Conservation (phyloP, 2,113 vertebrate species). For the Fulmarus glacialis region DNA sequence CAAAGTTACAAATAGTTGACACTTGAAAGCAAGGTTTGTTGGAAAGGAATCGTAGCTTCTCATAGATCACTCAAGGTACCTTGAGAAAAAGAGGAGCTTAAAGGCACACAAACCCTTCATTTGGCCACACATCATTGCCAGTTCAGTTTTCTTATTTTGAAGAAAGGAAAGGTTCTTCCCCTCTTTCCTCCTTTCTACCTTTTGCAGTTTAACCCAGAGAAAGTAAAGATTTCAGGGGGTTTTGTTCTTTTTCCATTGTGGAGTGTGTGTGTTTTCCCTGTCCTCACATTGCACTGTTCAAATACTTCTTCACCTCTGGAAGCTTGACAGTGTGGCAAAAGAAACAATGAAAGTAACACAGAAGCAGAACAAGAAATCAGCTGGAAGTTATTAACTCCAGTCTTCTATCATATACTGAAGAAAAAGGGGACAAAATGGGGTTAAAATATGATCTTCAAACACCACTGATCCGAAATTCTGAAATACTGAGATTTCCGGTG, state of each 20-base stretch:
- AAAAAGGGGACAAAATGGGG: rapidly evolving
- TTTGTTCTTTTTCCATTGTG: background rate
- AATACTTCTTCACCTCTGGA: background rate
- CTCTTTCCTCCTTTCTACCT: background rate
- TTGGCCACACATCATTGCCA: background rate
- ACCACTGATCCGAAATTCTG: background rate
- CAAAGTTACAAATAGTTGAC: background rate
- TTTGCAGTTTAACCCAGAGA: background rate
- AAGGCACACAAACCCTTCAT: background rate
- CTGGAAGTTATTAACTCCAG: background rate
- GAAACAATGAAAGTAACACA: background rate
- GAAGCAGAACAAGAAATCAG: background rate
- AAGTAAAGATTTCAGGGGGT: background rate
- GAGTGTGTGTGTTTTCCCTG: background rate
- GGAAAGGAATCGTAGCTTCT: background rate
- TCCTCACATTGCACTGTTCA: background rate
- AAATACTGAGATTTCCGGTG: background rate
- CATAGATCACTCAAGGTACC: background rate
- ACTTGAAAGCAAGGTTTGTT: background rate
- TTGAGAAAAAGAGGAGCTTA: background rate
- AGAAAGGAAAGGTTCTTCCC: background rate
- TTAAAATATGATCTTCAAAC: slow-evolving; percentile 22
- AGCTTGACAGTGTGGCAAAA: background rate
- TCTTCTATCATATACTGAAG: background rate
- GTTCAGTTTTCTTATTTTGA: background rate